Conservation (phyloP, 2,113 vertebrate genomes). For the Ictalurus punctatus region DNA sequence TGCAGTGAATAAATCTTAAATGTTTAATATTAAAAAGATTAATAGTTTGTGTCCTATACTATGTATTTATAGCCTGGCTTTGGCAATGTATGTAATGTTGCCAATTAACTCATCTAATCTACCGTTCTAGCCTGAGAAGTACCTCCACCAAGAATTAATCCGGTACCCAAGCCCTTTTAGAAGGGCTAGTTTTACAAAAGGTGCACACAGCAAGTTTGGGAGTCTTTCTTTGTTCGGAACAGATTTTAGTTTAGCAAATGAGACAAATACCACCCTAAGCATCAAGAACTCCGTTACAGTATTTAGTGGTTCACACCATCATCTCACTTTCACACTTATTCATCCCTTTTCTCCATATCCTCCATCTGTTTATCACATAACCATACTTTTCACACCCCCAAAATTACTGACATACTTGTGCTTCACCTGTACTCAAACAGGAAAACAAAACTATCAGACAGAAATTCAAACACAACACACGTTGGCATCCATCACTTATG, state of each 20-base stretch:
- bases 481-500: conserved; percentile 32
- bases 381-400: conserved; percentile 61
- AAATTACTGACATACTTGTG: conserved; percentile 33
- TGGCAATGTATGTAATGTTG: not conserved
- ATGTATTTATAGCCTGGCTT: not conserved
- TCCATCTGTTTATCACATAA: conserved; percentile 55
- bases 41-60: not conserved
- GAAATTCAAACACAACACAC: conserved; percentile 24
- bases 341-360: conserved; percentile 34
- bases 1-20: not conserved
- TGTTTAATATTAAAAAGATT: not conserved
- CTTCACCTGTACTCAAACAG: conserved; percentile 41
- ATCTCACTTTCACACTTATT: conserved; percentile 52
- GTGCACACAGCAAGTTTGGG: not conserved
- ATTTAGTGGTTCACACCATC: conserved; percentile 41
- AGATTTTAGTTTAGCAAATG: not conserved
- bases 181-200: conserved; percentile 12
- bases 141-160: not conserved
- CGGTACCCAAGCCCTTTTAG: not conserved
- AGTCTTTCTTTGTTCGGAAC: conserved; percentile 16
- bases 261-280: not conserved
- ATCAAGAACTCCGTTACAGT: not conserved
- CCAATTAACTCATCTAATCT: not conserved
- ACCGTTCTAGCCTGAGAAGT: not conserved
- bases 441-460: conserved; percentile 41